Conservation (phyloP, 2,797 vertebrate species). For the Leucoraja ocellata region DNA sequence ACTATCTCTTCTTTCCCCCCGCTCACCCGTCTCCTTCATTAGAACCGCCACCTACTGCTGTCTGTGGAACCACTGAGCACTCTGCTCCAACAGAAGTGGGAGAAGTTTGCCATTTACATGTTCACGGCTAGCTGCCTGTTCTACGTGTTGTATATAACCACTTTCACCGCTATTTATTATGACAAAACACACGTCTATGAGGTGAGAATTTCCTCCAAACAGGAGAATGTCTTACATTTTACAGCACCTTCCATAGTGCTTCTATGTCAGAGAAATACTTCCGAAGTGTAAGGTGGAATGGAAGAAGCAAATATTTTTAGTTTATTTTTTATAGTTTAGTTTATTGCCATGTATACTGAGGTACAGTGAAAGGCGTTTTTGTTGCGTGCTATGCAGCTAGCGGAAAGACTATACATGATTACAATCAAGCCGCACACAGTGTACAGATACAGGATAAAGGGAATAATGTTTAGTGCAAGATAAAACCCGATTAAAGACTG, state of each 20-base stretch:
- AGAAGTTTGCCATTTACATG: background rate
- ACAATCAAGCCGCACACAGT: too few species aligned
- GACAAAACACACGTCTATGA: background rate
- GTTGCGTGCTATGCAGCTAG: too few species aligned
- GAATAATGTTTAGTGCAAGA: too few species aligned
- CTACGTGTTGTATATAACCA: background rate
- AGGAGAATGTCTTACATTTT: background rate
- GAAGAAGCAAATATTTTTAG: too few species aligned
- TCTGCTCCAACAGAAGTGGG: background rate
- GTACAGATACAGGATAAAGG: too few species aligned
- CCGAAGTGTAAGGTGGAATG: too few species aligned
- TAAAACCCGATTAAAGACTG: too few species aligned
- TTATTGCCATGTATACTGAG: too few species aligned
- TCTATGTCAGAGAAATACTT: too few species aligned
- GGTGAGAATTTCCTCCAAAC: background rate
- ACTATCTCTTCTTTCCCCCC: background rate
- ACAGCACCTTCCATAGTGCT: background rate
- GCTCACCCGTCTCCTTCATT: background rate
- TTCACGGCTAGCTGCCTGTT: background rate
- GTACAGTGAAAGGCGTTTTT: too few species aligned
- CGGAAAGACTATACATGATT: too few species aligned
- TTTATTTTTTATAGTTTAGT: too few species aligned
- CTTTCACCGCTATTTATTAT: background rate
- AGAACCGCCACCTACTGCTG: conserved; percentile 15
- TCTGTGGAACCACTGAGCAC: conserved; percentile 14